Evolutionary conservation across 2,888 invertebrate genomes (phyloP).

Genomic region (Sycophila texana): DNA sequence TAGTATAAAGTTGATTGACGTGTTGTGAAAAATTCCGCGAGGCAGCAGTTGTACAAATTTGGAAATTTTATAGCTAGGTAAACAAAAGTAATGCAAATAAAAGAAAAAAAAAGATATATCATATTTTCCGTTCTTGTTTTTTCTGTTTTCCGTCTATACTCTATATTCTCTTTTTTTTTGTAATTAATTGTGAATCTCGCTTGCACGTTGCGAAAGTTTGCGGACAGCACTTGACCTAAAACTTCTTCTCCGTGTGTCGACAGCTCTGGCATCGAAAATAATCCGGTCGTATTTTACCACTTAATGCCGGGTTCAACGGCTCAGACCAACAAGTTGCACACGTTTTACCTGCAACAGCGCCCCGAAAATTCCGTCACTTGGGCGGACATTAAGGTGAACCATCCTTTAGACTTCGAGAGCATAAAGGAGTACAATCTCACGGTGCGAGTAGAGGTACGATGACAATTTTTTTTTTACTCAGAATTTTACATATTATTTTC

Average conservation of each 20-base stretch:
- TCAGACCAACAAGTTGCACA: conserved; percentile 96
- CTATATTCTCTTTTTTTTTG: not conserved
- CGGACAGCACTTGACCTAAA: conserved; percentile 54
- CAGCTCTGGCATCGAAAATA: conserved; percentile 97
- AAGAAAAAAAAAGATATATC: conserved; percentile 56
- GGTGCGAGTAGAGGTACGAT: conserved; percentile 93
- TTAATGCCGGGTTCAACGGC: conserved; percentile 97
- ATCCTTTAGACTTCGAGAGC: conserved; percentile 95
- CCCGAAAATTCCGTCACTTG: conserved; percentile 94
- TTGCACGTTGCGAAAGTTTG: conserved; percentile 56
- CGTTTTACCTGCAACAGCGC: conserved; percentile 96
- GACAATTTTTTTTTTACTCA: not conserved
- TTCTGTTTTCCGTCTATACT: not conserved
- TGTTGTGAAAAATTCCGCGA: no score
- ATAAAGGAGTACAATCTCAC: conserved; percentile 97
- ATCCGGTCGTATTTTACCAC: conserved; percentile 96
- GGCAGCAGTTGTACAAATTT: not conserved
- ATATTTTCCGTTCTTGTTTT: conserved; percentile 70
- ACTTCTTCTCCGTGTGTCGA: conserved; percentile 65
- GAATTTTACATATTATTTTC: not conserved
- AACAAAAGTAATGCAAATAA: conserved; percentile 26
- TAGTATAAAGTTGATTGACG: no score
- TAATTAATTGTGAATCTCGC: conserved; percentile 48
- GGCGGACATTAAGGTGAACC: conserved; percentile 97
- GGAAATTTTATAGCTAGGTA: conserved; percentile 39